These are phyloP conservation scores for Eilema sororculum DNA, from an alignment of 2,888 invertebrate species.

Conservation along the genomic window DNA sequence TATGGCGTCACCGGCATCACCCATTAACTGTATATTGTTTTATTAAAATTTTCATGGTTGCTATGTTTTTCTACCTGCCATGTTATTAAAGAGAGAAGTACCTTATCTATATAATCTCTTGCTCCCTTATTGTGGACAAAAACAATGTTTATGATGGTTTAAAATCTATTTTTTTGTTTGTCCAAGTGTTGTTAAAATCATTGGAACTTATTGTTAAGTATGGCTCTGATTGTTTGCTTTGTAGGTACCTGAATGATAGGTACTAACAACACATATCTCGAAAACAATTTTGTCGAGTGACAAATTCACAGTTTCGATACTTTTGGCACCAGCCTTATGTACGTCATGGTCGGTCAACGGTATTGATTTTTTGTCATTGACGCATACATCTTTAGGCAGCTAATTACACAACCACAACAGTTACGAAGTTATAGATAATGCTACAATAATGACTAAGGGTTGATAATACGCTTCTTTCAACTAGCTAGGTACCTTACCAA, in stretches of 20 bases:
- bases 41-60: too few relatives aligned
- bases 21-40: too few relatives aligned
- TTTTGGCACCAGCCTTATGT: slow-evolving; percentile 43
- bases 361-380: slow-evolving; percentile 48
- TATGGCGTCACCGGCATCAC: too few relatives aligned
- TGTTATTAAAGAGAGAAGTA: not conserved
- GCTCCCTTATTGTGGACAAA: too few relatives aligned
- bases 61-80: too few relatives aligned
- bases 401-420: slow-evolving; percentile 14
- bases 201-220: too few relatives aligned
- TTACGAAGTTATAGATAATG: not conserved
- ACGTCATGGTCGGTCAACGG: slow-evolving; percentile 54
- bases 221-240: too few relatives aligned
- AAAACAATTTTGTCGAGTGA: slow-evolving; percentile 39
- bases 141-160: too few relatives aligned
- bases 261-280: slow-evolving; percentile 23
- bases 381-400: slow-evolving; percentile 20
- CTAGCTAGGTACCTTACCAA: too few relatives aligned
- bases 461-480: not conserved
- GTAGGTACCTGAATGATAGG: not conserved
- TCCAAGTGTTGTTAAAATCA: not conserved
- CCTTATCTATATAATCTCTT: too few relatives aligned
- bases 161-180: too few relatives aligned
- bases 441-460: not conserved
- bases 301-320: slow-evolving; percentile 26